Percentiles rank a stretch among this genome's conserved stretches.
Evolutionary conservation across 2,888 invertebrate genomes (phyloP).

Genomic region (Thalpophila matura): DNA sequence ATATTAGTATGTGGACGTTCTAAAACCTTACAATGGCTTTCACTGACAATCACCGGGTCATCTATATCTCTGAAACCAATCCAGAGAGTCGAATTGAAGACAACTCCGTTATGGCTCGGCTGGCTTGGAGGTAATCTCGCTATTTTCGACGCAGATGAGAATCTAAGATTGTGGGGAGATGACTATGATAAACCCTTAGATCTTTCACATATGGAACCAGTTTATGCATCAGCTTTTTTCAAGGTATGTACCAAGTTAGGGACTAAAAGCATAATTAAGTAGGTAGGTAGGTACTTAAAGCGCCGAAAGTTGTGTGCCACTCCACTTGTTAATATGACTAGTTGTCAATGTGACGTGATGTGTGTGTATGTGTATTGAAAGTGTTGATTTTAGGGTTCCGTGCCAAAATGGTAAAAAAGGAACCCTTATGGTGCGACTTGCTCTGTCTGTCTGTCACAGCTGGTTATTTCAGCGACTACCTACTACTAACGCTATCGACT

Average conservation of each 20-base stretch:
- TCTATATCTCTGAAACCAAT: conserved; percentile 90
- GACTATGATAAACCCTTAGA: conserved; percentile 96
- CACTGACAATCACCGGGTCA: conserved; percentile 90
- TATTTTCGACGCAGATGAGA: conserved; percentile 96
- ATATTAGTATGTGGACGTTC: conserved; percentile 97
- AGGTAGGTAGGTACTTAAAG: too few species aligned
- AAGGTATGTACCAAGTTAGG: conserved; percentile 87
- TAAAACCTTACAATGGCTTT: conserved; percentile 95
- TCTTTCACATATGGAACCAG: conserved; percentile 94
- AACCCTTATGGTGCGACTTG: too few species aligned
- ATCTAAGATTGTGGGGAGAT: conserved; percentile 96
- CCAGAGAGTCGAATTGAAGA: conserved; percentile 93
- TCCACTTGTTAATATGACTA: too few species aligned
- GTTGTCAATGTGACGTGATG: too few species aligned
- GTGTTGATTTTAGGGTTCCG: too few species aligned
- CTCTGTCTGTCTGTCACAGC: too few species aligned
- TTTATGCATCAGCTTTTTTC: conserved; percentile 96
- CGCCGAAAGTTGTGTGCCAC: neutral
- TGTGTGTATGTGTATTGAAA: too few species aligned
- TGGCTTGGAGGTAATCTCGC: conserved; percentile 95
- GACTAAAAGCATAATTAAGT: neutral
- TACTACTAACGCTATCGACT: too few species aligned
- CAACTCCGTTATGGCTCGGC: conserved; percentile 93
- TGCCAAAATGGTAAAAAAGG: too few species aligned
- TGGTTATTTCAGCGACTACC: too few species aligned